Evolutionary conservation across 2,888 invertebrate species (phyloP), one percentile per base, ranked within the genome.

Genomic region (Nomada fabriciana): DNA sequence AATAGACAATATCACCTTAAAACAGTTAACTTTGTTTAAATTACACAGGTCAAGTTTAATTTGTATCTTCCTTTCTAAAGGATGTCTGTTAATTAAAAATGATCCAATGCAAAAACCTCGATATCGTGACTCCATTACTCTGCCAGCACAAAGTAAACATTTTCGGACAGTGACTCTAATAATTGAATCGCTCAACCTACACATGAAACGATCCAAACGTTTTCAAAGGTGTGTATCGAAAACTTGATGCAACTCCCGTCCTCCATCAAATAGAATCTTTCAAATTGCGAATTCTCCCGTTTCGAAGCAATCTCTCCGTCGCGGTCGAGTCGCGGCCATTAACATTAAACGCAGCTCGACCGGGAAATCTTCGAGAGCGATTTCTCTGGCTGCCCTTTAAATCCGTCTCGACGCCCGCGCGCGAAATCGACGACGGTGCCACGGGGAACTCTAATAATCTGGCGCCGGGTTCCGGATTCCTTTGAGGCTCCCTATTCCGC

Each of bases 381-480:
- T 64, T 55, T 63, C 63, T 55, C 63, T 4, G 3, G 13, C 53
- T 42, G 43, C 25, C 53, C 52, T 60, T 60, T 68, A 75, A 42
- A 68, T 74, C 68, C 42, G 52, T 15, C 25, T 59, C 42, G 52
- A 60, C 13, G 20, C 5, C 18, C 2, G n/a, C 50, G 23, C 68
- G 67, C 4, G 3, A 68, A 75, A 60, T 68, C 74, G 50, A 10
- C 50, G 25, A 13, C 23, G 25, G 23, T 36, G 23, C 18, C 25
- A 25, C 20, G 23, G 53, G 29, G 10, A 60, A 60, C 23, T 63
- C 55, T 63, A 50, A 78, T 75, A 78, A 78, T 75, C 67, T 53
- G 5, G 15, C 15, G 15, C n/a, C 67, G 36, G 42, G 67, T 25
- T 55, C 29, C 15, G 36, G 42, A 75, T 75, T 78, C 67, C 60